phyloP scores from a whole-genome alignment of 1,140 invertebrate species.

The Amyelois transitella region DNA sequence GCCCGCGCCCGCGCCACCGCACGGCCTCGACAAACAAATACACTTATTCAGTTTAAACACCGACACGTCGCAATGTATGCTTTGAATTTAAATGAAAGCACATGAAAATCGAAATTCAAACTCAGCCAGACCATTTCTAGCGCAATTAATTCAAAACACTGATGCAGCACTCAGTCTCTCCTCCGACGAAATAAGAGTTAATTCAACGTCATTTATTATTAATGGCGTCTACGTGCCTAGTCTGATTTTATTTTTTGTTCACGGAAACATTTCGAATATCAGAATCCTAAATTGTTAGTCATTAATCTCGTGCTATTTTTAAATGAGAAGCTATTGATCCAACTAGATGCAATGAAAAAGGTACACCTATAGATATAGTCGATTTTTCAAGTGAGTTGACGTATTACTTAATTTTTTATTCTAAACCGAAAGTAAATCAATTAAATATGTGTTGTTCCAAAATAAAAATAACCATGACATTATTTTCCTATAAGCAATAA shows the following conservation, averaged over 20 bases:
- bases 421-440: background rate
- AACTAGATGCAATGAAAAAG: background rate
- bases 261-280: background rate
- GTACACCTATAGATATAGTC: too few relatives aligned
- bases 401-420: too few relatives aligned
- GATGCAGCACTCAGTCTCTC: background rate
- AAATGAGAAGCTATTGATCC: background rate
- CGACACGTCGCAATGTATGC: constrained; percentile 48
- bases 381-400: too few relatives aligned
- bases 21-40: constrained; percentile 46
- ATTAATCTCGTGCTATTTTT: background rate
- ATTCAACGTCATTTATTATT: background rate
- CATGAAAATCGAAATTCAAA: constrained; percentile 42
- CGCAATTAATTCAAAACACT: background rate
- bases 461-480: background rate
- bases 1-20: constrained; percentile 22
- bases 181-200: background rate
- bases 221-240: background rate
- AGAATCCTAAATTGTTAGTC: background rate
- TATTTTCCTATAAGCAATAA: constrained; percentile 9
- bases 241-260: background rate
- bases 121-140: constrained; percentile 13
- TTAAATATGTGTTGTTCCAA: background rate
- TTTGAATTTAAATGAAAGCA: constrained; percentile 57
- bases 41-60: constrained; percentile 45